These are phyloP conservation scores for Drymonia ruficornis DNA, from an alignment of 2,888 invertebrate genomes.

Conservation along the genomic window DNA sequence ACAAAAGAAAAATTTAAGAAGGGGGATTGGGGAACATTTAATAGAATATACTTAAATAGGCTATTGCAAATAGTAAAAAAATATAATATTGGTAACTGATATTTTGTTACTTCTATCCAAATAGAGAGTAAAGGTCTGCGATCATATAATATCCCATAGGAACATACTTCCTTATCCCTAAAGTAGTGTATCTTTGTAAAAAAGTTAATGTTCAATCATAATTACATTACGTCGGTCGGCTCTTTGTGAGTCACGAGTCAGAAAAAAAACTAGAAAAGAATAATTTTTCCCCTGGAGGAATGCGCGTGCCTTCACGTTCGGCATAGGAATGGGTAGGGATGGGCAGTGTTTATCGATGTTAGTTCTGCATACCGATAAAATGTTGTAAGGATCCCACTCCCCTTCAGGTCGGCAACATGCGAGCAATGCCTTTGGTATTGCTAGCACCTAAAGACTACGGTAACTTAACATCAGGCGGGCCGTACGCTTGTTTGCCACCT, in stretches of 20 bases:
- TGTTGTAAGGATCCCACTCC: neutral
- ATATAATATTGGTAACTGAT: too few relatives aligned
- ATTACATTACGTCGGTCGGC: conserved; percentile 63
- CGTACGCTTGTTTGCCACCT: too few relatives aligned
- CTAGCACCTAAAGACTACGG: too few relatives aligned
- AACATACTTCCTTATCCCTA: conserved; percentile 2
- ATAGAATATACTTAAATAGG: too few relatives aligned
- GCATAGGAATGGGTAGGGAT: conserved; percentile 2
- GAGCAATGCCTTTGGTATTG: too few relatives aligned
- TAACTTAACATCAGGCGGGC: too few relatives aligned
- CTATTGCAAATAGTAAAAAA: too few relatives aligned
- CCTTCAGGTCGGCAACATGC: too few relatives aligned
- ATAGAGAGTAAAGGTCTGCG: neutral
- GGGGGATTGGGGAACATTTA: too few relatives aligned
- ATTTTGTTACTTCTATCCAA: too few relatives aligned
- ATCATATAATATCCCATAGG: neutral
- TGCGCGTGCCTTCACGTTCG: conserved; percentile 72
- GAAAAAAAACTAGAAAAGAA: conserved; percentile 33
- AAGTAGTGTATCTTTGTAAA: conserved; percentile 12
- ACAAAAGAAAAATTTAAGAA: too few relatives aligned
- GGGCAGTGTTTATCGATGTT: neutral
- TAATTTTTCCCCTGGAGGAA: conserved; percentile 51
- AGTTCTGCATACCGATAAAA: neutral
- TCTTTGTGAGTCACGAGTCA: conserved; percentile 64
- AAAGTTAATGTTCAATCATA: conserved; percentile 54